Percentiles rank a stretch among this genome's conserved stretches.
phyloP scores from a whole-genome alignment of 2,113 vertebrate genomes.

The Ammospiza caudacuta region DNA sequence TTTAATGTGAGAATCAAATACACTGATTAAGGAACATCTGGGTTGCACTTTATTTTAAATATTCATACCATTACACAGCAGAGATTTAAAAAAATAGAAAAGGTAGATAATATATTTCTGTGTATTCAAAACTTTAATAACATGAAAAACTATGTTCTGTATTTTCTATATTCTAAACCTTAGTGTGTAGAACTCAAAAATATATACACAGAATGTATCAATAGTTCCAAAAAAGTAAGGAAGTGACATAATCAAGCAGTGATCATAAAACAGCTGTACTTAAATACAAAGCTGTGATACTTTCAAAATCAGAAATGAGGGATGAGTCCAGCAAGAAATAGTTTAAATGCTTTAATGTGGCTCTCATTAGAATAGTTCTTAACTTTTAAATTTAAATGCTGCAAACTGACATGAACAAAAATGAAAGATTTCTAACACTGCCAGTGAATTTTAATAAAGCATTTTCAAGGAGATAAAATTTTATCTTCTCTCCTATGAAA shows the following conservation, averaged over 20 bases:
- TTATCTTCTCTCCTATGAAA: neutral
- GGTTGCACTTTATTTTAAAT: conserved; percentile 26
- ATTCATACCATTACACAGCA: neutral
- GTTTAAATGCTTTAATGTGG: neutral
- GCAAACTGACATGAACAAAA: neutral
- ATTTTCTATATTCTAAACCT: neutral
- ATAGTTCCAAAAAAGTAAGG: neutral
- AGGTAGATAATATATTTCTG: neutral
- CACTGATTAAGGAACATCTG: neutral
- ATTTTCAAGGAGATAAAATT: neutral
- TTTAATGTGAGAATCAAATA: neutral
- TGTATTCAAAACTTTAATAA: neutral
- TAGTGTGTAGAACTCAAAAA: neutral
- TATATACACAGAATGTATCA: neutral
- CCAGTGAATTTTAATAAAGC: neutral
- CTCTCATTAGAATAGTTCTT: neutral
- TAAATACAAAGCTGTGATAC: neutral
- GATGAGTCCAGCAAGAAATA: neutral
- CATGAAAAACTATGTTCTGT: neutral
- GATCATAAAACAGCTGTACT: neutral
- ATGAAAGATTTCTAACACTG: neutral
- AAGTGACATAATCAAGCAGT: neutral
- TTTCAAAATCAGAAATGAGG: neutral
- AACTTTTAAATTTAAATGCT: neutral
- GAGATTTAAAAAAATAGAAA: conserved; percentile 37